These are phyloP conservation scores for Eristalinus aeneus DNA, from an alignment of 2,888 invertebrate genomes.

Conservation along the genomic window DNA sequence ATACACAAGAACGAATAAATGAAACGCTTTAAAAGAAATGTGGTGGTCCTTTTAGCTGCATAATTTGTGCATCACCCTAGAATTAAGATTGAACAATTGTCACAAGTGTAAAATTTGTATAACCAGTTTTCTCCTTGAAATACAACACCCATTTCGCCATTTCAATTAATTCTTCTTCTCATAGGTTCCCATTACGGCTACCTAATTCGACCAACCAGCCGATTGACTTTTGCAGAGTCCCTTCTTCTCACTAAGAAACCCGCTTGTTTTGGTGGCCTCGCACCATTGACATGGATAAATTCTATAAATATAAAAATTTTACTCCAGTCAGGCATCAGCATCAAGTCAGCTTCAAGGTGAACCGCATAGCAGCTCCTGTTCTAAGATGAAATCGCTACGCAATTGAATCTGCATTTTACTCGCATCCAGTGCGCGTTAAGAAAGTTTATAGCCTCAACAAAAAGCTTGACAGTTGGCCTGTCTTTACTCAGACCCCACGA, in stretches of 20 bases:
- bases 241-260: not conserved
- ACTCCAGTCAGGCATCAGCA: not conserved
- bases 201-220: not conserved
- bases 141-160: no score
- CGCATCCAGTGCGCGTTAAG: not conserved
- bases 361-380: not conserved
- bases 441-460: not conserved
- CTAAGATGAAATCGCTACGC: not conserved
- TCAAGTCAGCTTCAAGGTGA: not conserved
- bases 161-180: no score
- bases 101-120: no score
- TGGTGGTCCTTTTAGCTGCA: no score
- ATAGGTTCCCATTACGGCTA: no score
- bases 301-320: not conserved
- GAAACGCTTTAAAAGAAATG: no score
- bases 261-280: not conserved
- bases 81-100: no score
- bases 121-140: no score
- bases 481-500: not conserved
- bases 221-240: not conserved
- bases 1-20: no score
- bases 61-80: no score
- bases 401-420: not conserved
- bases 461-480: not conserved
- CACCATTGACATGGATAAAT: not conserved